These are phyloP conservation scores for Cataglyphis livida DNA, from an alignment of 2,888 invertebrate genomes.

Conservation along the genomic window DNA sequence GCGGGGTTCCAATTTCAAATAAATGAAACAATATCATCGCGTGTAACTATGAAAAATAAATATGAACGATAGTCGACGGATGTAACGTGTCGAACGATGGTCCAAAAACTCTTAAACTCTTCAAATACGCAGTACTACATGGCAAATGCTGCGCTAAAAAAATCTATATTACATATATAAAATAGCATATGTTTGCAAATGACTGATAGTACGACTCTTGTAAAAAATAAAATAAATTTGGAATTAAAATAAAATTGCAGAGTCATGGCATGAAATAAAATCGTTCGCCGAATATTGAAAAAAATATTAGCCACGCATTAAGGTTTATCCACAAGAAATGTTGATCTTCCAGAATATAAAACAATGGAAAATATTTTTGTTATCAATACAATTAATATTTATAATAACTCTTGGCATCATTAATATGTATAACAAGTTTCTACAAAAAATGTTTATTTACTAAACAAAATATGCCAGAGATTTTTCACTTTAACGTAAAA, in stretches of 20 bases:
- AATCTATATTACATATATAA: constrained; percentile 15
- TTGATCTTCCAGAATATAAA: neutral
- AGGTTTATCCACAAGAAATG: neutral
- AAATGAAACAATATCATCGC: constrained; percentile 50
- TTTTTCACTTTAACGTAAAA: neutral
- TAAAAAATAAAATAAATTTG: constrained; percentile 4
- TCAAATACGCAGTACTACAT: constrained; percentile 31
- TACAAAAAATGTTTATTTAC: neutral
- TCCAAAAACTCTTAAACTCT: constrained; percentile 49
- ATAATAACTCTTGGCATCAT: neutral
- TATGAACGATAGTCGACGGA: constrained; percentile 35
- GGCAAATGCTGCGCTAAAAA: constrained; percentile 42
- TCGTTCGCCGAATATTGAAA: neutral
- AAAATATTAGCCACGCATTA: neutral
- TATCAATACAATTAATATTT: neutral
- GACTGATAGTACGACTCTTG: constrained; percentile 33
- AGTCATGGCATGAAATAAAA: constrained; percentile 15
- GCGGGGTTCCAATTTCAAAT: constrained; percentile 4
- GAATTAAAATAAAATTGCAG: constrained; percentile 12
- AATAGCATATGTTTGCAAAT: constrained; percentile 24
- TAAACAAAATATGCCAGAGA: neutral
- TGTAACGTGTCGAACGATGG: neutral
- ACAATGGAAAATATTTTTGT: neutral
- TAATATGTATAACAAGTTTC: neutral
- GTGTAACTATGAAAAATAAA: constrained; percentile 52